These are phyloP conservation scores for Drosophila simulans DNA, from an alignment of 1,140 invertebrate genomes.

Conservation along the genomic window DNA sequence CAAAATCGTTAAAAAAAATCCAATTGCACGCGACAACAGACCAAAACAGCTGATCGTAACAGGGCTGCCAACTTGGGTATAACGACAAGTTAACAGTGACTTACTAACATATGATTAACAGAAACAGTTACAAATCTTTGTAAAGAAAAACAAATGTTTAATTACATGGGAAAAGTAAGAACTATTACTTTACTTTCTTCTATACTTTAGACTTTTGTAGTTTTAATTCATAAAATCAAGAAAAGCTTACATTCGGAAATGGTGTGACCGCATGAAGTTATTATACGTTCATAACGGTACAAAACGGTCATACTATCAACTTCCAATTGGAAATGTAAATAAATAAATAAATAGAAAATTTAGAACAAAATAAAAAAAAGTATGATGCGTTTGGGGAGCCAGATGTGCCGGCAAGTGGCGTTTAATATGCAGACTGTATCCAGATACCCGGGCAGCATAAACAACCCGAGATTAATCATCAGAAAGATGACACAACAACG, in stretches of 20 bases:
- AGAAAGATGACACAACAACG: slow-evolving; percentile 65
- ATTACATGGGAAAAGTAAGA: too few species aligned
- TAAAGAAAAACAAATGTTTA: not conserved
- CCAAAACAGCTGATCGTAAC: slow-evolving; percentile 36
- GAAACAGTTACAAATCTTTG: too few species aligned
- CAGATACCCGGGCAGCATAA: not conserved
- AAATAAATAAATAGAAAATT: slow-evolving; percentile 8
- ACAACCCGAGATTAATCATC: slow-evolving; percentile 9
- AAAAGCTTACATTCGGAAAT: not conserved
- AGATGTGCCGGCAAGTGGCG: slow-evolving; percentile 46
- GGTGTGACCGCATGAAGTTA: not conserved
- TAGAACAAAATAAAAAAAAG: slow-evolving; percentile 2
- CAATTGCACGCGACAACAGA: slow-evolving; percentile 41
- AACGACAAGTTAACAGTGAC: not conserved
- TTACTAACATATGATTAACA: not conserved
- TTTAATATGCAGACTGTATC: not conserved
- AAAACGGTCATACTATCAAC: not conserved
- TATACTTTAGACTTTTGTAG: not conserved
- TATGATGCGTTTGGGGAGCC: slow-evolving; percentile 53
- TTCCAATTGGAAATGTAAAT: slow-evolving; percentile 18
- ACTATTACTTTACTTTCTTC: not conserved
- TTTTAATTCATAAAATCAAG: not conserved
- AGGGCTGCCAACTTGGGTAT: slow-evolving; percentile 36
- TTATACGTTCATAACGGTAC: not conserved
- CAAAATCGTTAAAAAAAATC: slow-evolving; percentile 42